phyloP scores from a whole-genome alignment of 2,797 vertebrate genomes.

The Phyllotis vaccarum region DNA sequence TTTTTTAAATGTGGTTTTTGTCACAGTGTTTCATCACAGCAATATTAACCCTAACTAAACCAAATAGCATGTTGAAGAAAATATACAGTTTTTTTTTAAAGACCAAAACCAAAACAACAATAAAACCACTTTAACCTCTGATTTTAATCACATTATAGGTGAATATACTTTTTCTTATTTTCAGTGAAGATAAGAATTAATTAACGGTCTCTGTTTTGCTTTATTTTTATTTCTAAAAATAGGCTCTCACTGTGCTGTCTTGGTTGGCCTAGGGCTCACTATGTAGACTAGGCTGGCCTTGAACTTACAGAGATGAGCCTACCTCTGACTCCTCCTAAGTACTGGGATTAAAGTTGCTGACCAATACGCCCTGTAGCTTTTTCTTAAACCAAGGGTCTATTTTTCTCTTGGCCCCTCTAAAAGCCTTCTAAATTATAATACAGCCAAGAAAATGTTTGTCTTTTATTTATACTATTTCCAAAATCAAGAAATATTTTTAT shows the following conservation, averaged over 20 bases:
- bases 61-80: conserved; percentile 14
- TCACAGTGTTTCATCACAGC: neutral
- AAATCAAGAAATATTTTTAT: conserved; percentile 52
- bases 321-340: neutral
- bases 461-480: conserved; percentile 45
- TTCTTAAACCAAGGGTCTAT: neutral
- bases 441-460: neutral
- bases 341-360: neutral
- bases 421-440: conserved; percentile 29
- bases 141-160: conserved; percentile 42
- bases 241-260: too few relatives aligned
- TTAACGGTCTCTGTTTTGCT: neutral
- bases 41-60: neutral
- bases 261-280: neutral
- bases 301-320: neutral
- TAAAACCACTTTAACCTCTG: neutral
- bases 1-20: neutral
- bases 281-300: neutral
- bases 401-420: conserved; percentile 1
- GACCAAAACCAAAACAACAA: conserved; percentile 46
- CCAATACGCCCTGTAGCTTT: neutral
- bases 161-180: conserved; percentile 30
- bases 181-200: neutral
- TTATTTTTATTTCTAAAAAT: neutral
- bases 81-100: neutral